phyloP scores from a whole-genome alignment of 2,797 vertebrate genomes.

The Periophthalmus magnuspinnatus region DNA sequence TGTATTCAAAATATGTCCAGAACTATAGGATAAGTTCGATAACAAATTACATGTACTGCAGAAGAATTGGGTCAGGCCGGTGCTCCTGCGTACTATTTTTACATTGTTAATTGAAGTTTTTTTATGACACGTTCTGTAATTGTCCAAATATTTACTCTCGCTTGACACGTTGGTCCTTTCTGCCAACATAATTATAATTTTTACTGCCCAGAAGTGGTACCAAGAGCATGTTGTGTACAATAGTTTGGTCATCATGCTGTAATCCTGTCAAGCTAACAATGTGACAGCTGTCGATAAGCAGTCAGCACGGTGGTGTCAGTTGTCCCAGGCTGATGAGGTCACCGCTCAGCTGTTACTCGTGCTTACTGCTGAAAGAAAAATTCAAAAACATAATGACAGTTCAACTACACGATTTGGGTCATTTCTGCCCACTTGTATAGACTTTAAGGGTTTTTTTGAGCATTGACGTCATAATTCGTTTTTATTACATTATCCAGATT shows the following conservation, averaged over 20 bases:
- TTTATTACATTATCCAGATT: background rate
- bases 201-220: background rate
- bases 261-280: slow-evolving; percentile 41
- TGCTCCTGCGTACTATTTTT: slow-evolving; percentile 23
- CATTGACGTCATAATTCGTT: background rate
- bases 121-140: no score
- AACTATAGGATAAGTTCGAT: background rate
- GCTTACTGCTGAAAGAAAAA: background rate
- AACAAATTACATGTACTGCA: background rate
- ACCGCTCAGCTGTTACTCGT: slow-evolving; percentile 67
- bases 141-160: background rate
- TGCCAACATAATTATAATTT: background rate
- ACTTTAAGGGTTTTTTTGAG: background rate
- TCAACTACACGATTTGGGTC: background rate
- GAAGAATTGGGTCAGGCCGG: slow-evolving; percentile 1
- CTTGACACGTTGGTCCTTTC: background rate
- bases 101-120: slow-evolving; percentile 37
- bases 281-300: slow-evolving; percentile 48
- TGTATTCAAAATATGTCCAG: background rate
- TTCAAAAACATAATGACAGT: slow-evolving; percentile 8
- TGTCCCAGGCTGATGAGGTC: slow-evolving; percentile 69
- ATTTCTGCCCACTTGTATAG: background rate
- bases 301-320: slow-evolving; percentile 35
- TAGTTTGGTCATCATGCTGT: slow-evolving; percentile 19
- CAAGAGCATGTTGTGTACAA: background rate